Evolutionary conservation across 2,797 vertebrate species (phyloP), one percentile per base, ranked within the genome.

Genomic region (Pitangus sulphuratus): DNA sequence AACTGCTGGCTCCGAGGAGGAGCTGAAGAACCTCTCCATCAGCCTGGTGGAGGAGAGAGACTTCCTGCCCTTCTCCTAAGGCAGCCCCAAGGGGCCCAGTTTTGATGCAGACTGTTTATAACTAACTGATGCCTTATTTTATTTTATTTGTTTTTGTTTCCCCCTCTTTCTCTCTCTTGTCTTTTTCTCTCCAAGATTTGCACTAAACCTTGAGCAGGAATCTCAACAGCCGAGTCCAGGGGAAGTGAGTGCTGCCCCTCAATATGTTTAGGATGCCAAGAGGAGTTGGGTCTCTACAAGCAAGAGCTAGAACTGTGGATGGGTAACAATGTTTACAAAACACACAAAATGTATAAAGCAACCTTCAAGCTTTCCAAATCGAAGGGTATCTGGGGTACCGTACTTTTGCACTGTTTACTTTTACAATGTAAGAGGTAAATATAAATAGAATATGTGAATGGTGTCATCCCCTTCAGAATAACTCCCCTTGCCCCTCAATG

Each of bases 101-200:
- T 99, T 99, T 98, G 98, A 98, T 98, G 98, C 72, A 4, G 94
- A 97, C 94, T 74, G 7, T 97, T 98, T 98, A 96, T 98, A 99
- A 99, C 98, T 98, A 99, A 99, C 98, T 98, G 98, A 99, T 99
- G 98, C 98, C 99, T 99, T 99, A 99, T 97, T 96, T 96, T 96
- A 60, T 94, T 98, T 96, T 96, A 60, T 94, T 98, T 98, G 76
- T 75, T 98, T 98, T 98, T 97, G 45, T 84, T 91, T 33, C 3
- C 53, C 37, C 5, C 47, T n/a, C 35, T 87, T 42, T 12, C 53
- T 77, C 50, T 94, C 66, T 76, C 89, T 93, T 5, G 42, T 96
- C 91, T 93, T 95, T 96, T 96, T 92, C 93, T 96, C 94, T 97
- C 94, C 94, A 96, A 98, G 98, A 99, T 98, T 99, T 99, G 99